Evolutionary conservation across 2,113 vertebrate genomes (phyloP).

Genomic region (Cranoglanis bouderius): DNA sequence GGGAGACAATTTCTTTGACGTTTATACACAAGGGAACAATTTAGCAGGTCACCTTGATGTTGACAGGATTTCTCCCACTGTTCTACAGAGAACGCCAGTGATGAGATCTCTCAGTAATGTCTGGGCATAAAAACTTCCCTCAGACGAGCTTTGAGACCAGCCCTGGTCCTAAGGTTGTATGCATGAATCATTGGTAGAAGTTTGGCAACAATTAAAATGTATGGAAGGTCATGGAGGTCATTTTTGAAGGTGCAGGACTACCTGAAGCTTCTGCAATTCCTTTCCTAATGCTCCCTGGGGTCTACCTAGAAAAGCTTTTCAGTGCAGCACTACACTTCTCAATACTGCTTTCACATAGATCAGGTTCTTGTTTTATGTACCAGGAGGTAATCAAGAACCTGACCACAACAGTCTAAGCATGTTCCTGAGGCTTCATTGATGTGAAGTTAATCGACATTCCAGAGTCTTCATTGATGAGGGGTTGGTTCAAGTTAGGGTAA

Average conservation of each 20-base stretch:
- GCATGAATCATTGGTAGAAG: background rate
- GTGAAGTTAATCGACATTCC: background rate
- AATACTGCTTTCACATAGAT: background rate
- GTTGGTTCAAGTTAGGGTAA: background rate
- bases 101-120: background rate
- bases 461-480: background rate
- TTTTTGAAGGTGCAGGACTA: background rate
- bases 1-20: background rate
- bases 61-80: background rate
- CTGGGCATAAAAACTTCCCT: background rate
- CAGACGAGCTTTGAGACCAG: background rate
- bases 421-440: background rate
- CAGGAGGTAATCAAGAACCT: background rate
- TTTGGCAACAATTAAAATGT: background rate
- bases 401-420: background rate
- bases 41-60: conserved; percentile 29
- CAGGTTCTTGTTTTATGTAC: background rate
- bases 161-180: background rate
- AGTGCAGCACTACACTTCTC: background rate
- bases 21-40: conserved; percentile 8
- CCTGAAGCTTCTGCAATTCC: background rate
- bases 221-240: background rate
- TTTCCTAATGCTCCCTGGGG: background rate
- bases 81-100: background rate
- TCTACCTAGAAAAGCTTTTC: background rate